These are phyloP conservation scores for Anas acuta DNA, from an alignment of 2,797 vertebrate genomes.

Conservation along the genomic window DNA sequence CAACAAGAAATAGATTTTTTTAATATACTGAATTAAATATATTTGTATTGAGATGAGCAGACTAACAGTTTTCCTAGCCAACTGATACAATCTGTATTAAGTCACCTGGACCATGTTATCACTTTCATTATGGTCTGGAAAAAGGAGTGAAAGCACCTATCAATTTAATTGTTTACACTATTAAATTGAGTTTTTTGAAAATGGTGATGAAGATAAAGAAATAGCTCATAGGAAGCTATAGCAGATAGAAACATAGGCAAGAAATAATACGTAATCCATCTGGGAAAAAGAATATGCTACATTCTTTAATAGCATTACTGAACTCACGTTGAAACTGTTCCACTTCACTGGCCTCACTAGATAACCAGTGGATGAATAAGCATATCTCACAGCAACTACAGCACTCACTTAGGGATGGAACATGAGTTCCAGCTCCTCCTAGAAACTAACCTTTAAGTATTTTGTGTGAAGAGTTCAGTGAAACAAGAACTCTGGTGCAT, in stretches of 20 bases:
- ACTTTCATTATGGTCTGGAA: neutral
- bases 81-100: neutral
- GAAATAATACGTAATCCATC: neutral
- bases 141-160: neutral
- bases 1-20: neutral
- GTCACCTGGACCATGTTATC: neutral
- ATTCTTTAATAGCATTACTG: neutral
- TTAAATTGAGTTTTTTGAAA: neutral
- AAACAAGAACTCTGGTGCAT: neutral
- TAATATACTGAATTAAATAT: neutral
- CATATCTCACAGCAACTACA: neutral
- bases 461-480: neutral
- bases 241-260: neutral
- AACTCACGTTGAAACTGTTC: neutral
- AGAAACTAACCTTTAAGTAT: neutral
- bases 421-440: neutral
- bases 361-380: neutral
- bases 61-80: neutral
- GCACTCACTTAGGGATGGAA: neutral
- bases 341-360: neutral
- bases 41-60: neutral
- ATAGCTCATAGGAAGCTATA: neutral
- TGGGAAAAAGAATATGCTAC: neutral
- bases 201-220: neutral
- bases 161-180: neutral